Evolutionary conservation across 53 echinoderm and acorn worm species (phyloP).

Genomic region (Crossaster papposus): DNA sequence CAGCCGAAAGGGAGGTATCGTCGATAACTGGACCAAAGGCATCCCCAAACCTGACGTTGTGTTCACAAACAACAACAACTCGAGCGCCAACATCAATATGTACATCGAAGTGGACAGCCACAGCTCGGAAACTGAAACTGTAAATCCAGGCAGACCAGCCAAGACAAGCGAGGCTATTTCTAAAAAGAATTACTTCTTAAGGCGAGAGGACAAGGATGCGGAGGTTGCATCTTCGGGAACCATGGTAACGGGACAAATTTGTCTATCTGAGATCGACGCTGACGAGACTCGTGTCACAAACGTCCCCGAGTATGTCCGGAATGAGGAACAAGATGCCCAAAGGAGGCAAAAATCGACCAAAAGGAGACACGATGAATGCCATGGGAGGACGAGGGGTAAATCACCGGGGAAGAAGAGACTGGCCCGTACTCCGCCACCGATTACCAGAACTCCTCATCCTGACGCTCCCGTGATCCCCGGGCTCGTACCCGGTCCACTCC

Average conservation of each 20-base stretch:
- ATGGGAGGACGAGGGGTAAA: slow-evolving; percentile 2
- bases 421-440: slow-evolving; percentile 55
- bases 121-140: background rate
- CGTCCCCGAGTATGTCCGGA: background rate
- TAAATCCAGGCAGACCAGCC: background rate
- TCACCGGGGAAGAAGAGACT: slow-evolving; percentile 1
- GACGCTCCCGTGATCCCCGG: slow-evolving; percentile 54
- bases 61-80: slow-evolving; percentile 13
- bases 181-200: slow-evolving; percentile 45
- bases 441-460: slow-evolving; percentile 60
- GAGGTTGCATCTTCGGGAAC: slow-evolving; percentile 11
- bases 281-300: background rate
- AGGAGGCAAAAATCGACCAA: background rate
- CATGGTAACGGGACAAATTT: slow-evolving; percentile 3
- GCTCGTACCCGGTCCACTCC: slow-evolving; percentile 18
- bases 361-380: background rate
- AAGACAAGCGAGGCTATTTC: slow-evolving; percentile 44
- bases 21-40: slow-evolving; percentile 18
- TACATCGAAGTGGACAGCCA: slow-evolving; percentile 26
- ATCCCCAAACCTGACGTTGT: slow-evolving; percentile 12
- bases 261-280: background rate
- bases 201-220: slow-evolving; percentile 27
- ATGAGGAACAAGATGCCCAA: background rate
- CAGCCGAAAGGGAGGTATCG: slow-evolving; percentile 4
- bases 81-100: background rate